Percentiles rank a stretch among this genome's conserved stretches.
Conservation (phyloP, 2,888 invertebrate genomes). For the Eupelmus urozonus region DNA sequence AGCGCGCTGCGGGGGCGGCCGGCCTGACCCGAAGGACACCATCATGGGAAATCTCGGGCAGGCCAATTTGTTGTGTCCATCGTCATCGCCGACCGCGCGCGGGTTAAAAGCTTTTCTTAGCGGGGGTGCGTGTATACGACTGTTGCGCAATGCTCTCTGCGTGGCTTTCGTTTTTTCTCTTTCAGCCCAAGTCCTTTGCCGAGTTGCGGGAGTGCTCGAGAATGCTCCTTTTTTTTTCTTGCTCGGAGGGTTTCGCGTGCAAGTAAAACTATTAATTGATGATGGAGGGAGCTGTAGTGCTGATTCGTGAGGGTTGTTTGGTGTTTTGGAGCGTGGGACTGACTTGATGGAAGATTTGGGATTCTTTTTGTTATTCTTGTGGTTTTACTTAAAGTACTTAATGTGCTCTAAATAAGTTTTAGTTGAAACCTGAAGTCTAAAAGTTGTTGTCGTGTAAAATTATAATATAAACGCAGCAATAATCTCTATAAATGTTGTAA, state of each 20-base stretch:
- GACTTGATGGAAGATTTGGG: no score
- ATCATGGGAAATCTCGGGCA: slow-evolving; percentile 18
- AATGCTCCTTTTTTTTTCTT: not conserved
- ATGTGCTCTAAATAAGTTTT: no score
- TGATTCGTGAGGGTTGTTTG: no score
- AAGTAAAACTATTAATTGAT: slow-evolving; percentile 2
- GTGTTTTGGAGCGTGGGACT: not conserved
- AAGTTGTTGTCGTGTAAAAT: no score
- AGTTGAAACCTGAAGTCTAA: no score
- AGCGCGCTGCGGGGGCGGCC: not conserved
- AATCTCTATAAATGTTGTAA: no score
- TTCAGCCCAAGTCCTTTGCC: not conserved
- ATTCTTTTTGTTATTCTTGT: no score
- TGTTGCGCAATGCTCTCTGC: not conserved
- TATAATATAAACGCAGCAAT: no score
- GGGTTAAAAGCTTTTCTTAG: slow-evolving; percentile 19
- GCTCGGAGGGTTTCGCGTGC: not conserved
- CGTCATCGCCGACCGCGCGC: not conserved
- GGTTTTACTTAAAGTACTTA: no score
- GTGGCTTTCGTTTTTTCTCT: not conserved
- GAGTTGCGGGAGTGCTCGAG: not conserved
- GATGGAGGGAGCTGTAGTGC: not conserved
- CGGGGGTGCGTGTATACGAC: slow-evolving; percentile 17
- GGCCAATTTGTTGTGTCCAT: slow-evolving; percentile 29
- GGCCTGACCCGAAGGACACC: slow-evolving; percentile 34